Percentiles rank a stretch among this genome's conserved stretches.
These are phyloP conservation scores for Hemicrepidius hirtus DNA, from an alignment of 2,888 invertebrate species.

Conservation along the genomic window DNA sequence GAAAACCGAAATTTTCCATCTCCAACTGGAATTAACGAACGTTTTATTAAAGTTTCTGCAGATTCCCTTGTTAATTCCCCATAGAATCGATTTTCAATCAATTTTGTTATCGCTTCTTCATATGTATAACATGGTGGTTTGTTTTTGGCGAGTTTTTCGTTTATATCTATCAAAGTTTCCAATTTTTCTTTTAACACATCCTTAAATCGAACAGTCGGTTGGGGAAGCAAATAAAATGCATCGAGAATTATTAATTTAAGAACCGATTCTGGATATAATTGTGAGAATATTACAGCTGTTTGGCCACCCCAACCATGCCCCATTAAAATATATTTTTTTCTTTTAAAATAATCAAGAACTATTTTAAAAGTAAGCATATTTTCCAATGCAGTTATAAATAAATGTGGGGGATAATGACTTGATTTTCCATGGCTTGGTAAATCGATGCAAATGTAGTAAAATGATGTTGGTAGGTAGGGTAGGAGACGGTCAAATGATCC, in stretches of 20 bases:
- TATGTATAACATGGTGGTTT: slow-evolving; percentile 68
- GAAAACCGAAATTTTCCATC: slow-evolving; percentile 74
- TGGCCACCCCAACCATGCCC: slow-evolving; percentile 74
- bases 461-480: slow-evolving; percentile 72
- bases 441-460: slow-evolving; percentile 73
- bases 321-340: slow-evolving; percentile 65
- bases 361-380: slow-evolving; percentile 68
- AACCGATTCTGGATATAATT: slow-evolving; percentile 71
- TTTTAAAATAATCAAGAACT: slow-evolving; percentile 63
- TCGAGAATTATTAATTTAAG: slow-evolving; percentile 72
- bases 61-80: slow-evolving; percentile 70
- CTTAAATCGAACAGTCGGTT: slow-evolving; percentile 60
- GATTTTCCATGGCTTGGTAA: slow-evolving; percentile 79
- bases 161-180: slow-evolving; percentile 66
- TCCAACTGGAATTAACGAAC: slow-evolving; percentile 71
- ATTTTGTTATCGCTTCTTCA: slow-evolving; percentile 72
- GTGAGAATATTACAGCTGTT: slow-evolving; percentile 67
- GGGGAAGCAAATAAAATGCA: slow-evolving; percentile 63
- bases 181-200: slow-evolving; percentile 65
- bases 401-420: slow-evolving; percentile 71
- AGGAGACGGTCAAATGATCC: slow-evolving; percentile 76
- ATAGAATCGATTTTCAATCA: slow-evolving; percentile 70
- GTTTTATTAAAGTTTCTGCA: slow-evolving; percentile 72
- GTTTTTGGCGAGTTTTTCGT: slow-evolving; percentile 58
- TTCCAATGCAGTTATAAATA: slow-evolving; percentile 70